Conservation (phyloP, 2,888 invertebrate species). For the Cactoblastis cactorum region DNA sequence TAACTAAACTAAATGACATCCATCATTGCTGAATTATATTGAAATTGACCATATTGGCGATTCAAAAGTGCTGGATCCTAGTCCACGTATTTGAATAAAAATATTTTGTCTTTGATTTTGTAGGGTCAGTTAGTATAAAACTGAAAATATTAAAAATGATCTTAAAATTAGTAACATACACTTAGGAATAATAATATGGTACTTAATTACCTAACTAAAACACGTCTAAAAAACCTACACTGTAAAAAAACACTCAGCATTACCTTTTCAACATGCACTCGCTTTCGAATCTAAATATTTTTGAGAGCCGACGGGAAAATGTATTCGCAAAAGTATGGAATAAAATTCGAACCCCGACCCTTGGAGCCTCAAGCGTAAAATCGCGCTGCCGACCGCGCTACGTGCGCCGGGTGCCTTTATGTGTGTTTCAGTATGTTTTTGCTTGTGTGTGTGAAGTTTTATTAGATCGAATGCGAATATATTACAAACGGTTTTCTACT, state of each 20-base stretch:
- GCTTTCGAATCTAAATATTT: constrained; percentile 23
- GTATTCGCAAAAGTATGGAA: constrained; percentile 23
- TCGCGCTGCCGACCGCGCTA: constrained; percentile 25
- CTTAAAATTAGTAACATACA: too few relatives aligned
- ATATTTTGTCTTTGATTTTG: too few relatives aligned
- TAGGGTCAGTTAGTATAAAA: too few relatives aligned
- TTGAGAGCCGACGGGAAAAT: constrained; percentile 20
- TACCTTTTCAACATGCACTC: constrained; percentile 5
- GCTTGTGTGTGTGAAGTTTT: background rate
- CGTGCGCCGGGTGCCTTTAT: constrained; percentile 20
- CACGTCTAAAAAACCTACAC: background rate
- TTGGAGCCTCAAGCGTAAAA: constrained; percentile 32
- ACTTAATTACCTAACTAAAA: constrained; percentile 1
- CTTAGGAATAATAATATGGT: too few relatives aligned
- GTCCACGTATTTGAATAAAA: too few relatives aligned
- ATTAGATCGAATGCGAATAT: constrained; percentile 10
- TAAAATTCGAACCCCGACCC: constrained; percentile 20
- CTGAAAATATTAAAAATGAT: too few relatives aligned
- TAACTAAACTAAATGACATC: too few relatives aligned
- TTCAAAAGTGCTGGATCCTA: too few relatives aligned
- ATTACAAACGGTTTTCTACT: background rate
- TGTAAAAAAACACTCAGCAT: constrained; percentile 1
- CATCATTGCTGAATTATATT: too few relatives aligned
- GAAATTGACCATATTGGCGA: too few relatives aligned
- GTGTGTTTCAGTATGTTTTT: background rate